These are phyloP conservation scores for Anomalospiza imberbis DNA, from an alignment of 2,797 vertebrate genomes.

Conservation along the genomic window DNA sequence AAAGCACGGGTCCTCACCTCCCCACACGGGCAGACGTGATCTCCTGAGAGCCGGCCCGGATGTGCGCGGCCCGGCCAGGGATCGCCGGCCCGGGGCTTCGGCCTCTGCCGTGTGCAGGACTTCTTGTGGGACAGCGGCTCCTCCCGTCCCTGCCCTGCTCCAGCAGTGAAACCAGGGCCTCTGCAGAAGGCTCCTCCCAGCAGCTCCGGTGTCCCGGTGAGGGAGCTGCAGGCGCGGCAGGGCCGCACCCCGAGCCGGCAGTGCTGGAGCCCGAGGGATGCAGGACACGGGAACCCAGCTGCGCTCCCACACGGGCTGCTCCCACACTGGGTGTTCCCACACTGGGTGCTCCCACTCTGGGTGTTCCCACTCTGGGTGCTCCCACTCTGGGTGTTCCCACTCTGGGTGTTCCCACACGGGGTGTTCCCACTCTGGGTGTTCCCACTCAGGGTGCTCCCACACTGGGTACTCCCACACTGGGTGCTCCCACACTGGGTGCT, in stretches of 20 bases:
- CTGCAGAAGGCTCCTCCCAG: not conserved
- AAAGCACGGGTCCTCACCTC: not conserved
- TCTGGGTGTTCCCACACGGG: too few relatives aligned
- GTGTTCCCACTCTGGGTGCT: too few relatives aligned
- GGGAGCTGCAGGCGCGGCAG: not conserved
- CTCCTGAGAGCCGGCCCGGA: not conserved
- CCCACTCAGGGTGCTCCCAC: too few relatives aligned
- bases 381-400: too few relatives aligned
- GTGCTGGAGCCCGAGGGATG: not conserved
- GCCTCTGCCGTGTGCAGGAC: not conserved
- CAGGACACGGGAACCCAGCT: not conserved
- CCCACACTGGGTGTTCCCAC: too few relatives aligned
- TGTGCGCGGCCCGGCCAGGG: not conserved
- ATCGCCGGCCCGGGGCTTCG: not conserved
- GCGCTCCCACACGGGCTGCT: rapidly evolving
- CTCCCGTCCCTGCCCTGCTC: not conserved
- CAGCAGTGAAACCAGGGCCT: not conserved
- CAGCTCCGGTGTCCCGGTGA: rapidly evolving
- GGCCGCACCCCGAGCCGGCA: rapidly evolving
- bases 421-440: too few relatives aligned
- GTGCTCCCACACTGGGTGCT: too few relatives aligned
- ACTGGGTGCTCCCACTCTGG: rapidly evolving
- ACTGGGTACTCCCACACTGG: too few relatives aligned
- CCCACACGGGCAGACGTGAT: not conserved
- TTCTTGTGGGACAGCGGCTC: not conserved